A percentile compares a stretch with the other conserved stretches of the same genome.
phyloP scores from a whole-genome alignment of 2,797 vertebrate genomes.

The Lepidocolaptes lacrymiger region DNA sequence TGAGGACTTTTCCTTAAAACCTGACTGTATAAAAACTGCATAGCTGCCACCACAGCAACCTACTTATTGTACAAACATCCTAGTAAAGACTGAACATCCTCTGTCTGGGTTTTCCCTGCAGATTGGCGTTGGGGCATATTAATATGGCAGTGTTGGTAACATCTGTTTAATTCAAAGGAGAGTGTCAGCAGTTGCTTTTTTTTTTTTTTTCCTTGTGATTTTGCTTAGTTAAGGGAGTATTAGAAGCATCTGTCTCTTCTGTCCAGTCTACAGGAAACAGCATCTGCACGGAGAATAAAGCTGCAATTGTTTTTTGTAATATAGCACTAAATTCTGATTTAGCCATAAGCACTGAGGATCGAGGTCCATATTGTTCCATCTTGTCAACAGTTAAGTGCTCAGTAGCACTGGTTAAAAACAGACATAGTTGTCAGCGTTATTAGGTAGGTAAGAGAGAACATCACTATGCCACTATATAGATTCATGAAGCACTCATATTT shows the following conservation, averaged over 20 bases:
- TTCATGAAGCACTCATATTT: not conserved
- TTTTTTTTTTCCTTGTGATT: not conserved
- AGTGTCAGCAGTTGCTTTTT: not conserved
- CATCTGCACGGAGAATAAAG: not conserved
- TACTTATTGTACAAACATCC: not conserved
- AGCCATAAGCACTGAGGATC: not conserved
- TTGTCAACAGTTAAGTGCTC: not conserved
- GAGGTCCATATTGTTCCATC: not conserved
- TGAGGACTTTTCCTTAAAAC: not conserved
- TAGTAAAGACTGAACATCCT: not conserved
- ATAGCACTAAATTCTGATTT: not conserved
- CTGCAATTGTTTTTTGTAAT: not conserved
- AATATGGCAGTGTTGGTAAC: not conserved
- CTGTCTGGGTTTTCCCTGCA: not conserved
- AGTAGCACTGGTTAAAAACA: not conserved
- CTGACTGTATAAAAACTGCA: not conserved
- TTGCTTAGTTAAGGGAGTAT: not conserved
- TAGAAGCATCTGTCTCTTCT: not conserved
- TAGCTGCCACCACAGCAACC: not conserved
- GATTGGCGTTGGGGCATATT: not conserved
- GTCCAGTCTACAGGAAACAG: not conserved
- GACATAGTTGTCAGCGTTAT: not conserved
- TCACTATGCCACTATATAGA: not conserved
- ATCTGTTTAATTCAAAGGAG: not conserved
- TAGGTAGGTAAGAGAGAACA: not conserved